Evolutionary conservation across 2,888 invertebrate species (phyloP).

Genomic region (Herminia tarsipennalis): DNA sequence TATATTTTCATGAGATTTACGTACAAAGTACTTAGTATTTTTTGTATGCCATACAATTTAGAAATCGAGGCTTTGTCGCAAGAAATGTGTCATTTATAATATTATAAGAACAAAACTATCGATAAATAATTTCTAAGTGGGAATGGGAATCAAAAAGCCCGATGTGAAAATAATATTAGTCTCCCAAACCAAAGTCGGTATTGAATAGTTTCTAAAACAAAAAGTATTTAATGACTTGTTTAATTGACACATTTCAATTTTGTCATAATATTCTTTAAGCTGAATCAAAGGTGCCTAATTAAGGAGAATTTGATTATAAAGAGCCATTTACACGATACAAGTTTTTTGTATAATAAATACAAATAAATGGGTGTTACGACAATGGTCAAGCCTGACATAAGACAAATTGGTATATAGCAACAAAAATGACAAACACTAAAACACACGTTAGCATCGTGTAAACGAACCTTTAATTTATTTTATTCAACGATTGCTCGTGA

Average conservation of each 20-base stretch:
- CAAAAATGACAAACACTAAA: too few relatives aligned
- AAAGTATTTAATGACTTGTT: too few relatives aligned
- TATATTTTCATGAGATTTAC: conserved; percentile 55
- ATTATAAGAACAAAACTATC: conserved; percentile 10
- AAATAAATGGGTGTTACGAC: too few relatives aligned
- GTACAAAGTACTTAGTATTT: conserved; percentile 73
- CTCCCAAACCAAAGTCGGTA: conserved; percentile 25
- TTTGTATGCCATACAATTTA: conserved; percentile 60
- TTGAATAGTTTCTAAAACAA: conserved; percentile 11
- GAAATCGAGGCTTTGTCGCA: too few relatives aligned
- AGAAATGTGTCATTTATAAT: conserved; percentile 39
- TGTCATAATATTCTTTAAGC: conserved; percentile 53
- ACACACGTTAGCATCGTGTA: too few relatives aligned
- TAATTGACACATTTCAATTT: conserved; percentile 53
- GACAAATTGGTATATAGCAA: too few relatives aligned
- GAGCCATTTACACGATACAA: neutral
- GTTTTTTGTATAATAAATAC: neutral
- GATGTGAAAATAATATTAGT: conserved; percentile 11
- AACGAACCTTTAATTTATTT: too few relatives aligned
- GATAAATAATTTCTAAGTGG: conserved; percentile 5
- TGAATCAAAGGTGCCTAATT: conserved; percentile 79
- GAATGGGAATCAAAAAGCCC: neutral
- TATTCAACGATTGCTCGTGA: too few relatives aligned
- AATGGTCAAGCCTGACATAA: too few relatives aligned
- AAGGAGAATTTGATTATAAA: conserved; percentile 35